phyloP scores from a whole-genome alignment of 2,113 vertebrate genomes.

The Charina bottae region DNA sequence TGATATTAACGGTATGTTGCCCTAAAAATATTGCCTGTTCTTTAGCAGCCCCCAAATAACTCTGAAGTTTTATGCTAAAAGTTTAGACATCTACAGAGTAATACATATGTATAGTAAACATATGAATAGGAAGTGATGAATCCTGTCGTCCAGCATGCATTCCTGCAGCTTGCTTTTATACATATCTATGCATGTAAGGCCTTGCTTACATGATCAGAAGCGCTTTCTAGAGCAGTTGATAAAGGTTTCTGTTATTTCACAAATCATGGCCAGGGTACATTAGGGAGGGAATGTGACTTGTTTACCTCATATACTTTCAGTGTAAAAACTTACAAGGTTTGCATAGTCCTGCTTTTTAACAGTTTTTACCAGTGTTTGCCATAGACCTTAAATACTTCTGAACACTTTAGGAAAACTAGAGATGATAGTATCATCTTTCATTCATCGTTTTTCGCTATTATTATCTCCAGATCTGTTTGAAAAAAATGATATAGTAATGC shows the following conservation, averaged over 20 bases:
- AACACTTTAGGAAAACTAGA: too few relatives aligned
- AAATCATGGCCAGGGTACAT: too few relatives aligned
- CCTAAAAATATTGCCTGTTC: background rate
- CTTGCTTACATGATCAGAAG: background rate
- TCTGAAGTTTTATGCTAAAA: background rate
- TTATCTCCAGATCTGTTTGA: too few relatives aligned
- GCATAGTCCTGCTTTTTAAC: background rate
- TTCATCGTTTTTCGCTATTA: background rate
- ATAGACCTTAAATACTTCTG: too few relatives aligned
- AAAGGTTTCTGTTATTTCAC: too few relatives aligned
- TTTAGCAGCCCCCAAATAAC: background rate
- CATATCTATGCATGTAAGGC: background rate
- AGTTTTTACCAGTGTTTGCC: background rate
- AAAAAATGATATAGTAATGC: background rate
- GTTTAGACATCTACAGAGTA: background rate
- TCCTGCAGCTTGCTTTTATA: background rate
- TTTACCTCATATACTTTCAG: background rate
- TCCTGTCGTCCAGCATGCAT: background rate
- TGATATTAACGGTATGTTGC: background rate
- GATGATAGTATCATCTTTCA: background rate
- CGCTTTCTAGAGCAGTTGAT: background rate
- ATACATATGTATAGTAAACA: background rate
- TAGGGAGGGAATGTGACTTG: background rate
- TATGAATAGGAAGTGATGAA: background rate
- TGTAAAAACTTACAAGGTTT: background rate